Conservation (phyloP, 2,113 vertebrate genomes). For the Mobula hypostoma region DNA sequence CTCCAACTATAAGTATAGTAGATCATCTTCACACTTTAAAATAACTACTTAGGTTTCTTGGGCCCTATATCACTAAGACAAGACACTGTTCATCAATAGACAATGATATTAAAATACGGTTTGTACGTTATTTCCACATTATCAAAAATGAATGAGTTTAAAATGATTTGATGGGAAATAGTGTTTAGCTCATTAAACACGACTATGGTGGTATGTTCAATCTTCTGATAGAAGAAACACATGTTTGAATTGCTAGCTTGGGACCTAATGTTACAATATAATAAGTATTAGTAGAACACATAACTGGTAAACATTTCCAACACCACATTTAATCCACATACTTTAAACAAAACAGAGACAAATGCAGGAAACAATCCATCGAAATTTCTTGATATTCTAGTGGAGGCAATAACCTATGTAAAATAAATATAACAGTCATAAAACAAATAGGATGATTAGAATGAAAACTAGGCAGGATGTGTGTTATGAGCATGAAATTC, state of each 20-base stretch:
- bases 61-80: background rate
- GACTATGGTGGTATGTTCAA: background rate
- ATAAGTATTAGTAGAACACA: background rate
- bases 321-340: background rate
- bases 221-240: background rate
- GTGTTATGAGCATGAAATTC: background rate
- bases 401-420: background rate
- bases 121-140: background rate
- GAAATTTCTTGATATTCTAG: background rate
- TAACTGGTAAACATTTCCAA: background rate
- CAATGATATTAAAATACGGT: too few relatives aligned
- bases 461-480: background rate
- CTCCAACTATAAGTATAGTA: background rate
- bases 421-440: background rate
- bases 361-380: background rate
- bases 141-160: background rate
- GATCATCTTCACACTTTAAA: background rate
- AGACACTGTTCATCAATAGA: background rate
- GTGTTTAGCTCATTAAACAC: background rate
- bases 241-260: constrained; percentile 8
- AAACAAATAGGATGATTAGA: background rate
- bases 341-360: background rate
- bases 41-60: background rate
- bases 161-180: background rate
- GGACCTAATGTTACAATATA: background rate